Evolutionary conservation across 2,888 invertebrate species (phyloP).

Genomic region (Prosopocoilus inquinatus): DNA sequence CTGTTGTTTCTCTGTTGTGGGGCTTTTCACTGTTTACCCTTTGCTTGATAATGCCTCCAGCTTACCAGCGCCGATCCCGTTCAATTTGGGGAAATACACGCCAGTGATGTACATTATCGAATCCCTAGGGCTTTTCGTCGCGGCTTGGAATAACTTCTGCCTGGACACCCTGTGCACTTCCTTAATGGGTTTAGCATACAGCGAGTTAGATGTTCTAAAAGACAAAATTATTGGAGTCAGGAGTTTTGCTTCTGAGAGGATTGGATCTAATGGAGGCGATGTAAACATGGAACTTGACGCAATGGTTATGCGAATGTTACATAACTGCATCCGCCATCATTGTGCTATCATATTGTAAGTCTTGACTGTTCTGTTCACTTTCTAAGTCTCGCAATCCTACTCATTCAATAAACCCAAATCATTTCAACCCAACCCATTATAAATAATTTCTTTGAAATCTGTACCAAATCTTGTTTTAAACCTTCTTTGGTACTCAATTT

Average conservation of each 20-base stretch:
- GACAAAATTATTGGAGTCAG: conserved; percentile 24
- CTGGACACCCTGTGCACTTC: conserved; percentile 34
- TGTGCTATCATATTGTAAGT: conserved; percentile 27
- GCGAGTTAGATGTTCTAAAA: conserved; percentile 33
- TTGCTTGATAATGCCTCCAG: conserved; percentile 8
- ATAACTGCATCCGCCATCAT: conserved; percentile 14
- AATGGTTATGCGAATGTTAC: not conserved
- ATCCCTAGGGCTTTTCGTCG: conserved; percentile 23
- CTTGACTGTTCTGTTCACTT: not conserved
- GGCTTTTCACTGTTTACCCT: conserved; percentile 8
- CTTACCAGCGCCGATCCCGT: conserved; percentile 15
- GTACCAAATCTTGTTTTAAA: not conserved
- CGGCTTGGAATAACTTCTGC: conserved; percentile 30
- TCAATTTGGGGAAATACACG: conserved; percentile 12
- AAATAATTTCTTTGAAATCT: not conserved
- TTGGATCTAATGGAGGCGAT: not conserved
- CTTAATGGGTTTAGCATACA: conserved; percentile 31
- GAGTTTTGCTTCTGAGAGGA: conserved; percentile 4
- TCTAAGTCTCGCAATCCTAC: no score
- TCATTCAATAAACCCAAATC: no score
- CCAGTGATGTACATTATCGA: conserved; percentile 18
- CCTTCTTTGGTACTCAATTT: no score
- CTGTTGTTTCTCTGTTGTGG: conserved; percentile 9
- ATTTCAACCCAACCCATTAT: not conserved
- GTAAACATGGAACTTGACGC: not conserved